These are phyloP conservation scores for Astropecten irregularis DNA, from an alignment of 53 echinoderm and acorn worm genomes.

Conservation along the genomic window DNA sequence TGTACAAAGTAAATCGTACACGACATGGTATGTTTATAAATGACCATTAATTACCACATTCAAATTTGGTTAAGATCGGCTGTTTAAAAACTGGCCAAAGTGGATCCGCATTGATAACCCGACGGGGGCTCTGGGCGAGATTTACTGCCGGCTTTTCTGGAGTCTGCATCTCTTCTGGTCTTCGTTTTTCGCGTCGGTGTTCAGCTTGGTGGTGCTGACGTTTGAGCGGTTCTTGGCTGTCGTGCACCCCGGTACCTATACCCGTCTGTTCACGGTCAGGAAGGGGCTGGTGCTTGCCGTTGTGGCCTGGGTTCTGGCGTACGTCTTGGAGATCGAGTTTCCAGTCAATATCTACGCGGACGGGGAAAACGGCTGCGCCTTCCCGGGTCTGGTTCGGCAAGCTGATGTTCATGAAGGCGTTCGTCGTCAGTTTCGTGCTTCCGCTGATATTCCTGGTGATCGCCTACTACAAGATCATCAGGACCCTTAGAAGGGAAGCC, in stretches of 20 bases:
- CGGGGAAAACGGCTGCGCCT: not conserved
- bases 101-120: not conserved
- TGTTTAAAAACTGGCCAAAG: too few species aligned
- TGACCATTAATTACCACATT: too few species aligned
- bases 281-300: slow-evolving; percentile 30
- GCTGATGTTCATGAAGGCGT: slow-evolving; percentile 38
- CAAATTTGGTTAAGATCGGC: too few species aligned
- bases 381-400: slow-evolving; percentile 35
- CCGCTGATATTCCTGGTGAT: slow-evolving; percentile 36
- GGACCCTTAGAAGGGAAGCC: not conserved
- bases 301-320: slow-evolving; percentile 15
- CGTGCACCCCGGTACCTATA: slow-evolving; percentile 24
- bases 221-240: slow-evolving; percentile 37
- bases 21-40: too few species aligned
- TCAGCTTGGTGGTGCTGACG: slow-evolving; percentile 46
- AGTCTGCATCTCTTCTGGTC: slow-evolving; percentile 47
- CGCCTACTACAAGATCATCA: slow-evolving; percentile 53
- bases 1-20: too few species aligned
- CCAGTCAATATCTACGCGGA: slow-evolving; percentile 2
- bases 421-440: slow-evolving; percentile 24
- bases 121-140: slow-evolving; percentile 3
- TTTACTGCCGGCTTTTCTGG: slow-evolving; percentile 41
- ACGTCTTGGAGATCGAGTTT: slow-evolving; percentile 35
- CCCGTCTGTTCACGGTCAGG: slow-evolving; percentile 10
- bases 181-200: slow-evolving; percentile 31